A percentile compares a stretch with the other conserved stretches of the same genome.
phyloP scores from a whole-genome alignment of 2,113 vertebrate species.

The Apeltes quadracus region DNA sequence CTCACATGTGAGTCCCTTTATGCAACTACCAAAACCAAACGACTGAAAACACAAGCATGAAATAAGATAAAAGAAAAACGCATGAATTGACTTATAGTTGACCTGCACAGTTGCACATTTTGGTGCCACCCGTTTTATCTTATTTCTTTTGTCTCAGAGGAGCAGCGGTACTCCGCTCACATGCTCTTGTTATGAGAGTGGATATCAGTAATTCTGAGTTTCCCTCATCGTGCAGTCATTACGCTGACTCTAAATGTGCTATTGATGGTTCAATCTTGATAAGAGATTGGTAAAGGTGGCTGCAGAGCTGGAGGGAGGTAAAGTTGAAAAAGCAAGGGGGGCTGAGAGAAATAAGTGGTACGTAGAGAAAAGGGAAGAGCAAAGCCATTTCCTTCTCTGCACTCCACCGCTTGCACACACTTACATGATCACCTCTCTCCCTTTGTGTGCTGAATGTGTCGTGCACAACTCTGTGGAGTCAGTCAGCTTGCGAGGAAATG shows the following conservation, averaged over 20 bases:
- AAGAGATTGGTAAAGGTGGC: conserved; percentile 8
- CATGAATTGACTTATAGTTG: background rate
- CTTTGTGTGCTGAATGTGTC: conserved; percentile 16
- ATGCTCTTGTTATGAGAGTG: background rate
- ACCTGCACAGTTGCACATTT: background rate
- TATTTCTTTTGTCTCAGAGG: background rate
- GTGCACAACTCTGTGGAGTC: conserved; percentile 21
- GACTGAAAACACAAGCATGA: background rate
- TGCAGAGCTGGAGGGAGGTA: conserved; percentile 12
- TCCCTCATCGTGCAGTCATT: background rate
- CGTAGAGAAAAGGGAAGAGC: background rate
- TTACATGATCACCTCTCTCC: conserved; percentile 48
- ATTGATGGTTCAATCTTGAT: background rate
- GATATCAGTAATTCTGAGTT: conserved; percentile 14
- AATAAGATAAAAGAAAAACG: background rate
- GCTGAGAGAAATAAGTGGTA: background rate
- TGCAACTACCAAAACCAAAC: background rate
- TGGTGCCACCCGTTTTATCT: background rate
- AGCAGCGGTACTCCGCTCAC: background rate
- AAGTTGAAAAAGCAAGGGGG: conserved; percentile 5
- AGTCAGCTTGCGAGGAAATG: conserved; percentile 38
- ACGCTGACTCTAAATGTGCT: background rate
- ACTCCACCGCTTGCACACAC: conserved; percentile 31
- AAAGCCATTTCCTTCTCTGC: conserved; percentile 27
- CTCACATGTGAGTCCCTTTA: conserved; percentile 89